Conservation (phyloP, 2,888 invertebrate species). For the Microctonus brassicae region DNA sequence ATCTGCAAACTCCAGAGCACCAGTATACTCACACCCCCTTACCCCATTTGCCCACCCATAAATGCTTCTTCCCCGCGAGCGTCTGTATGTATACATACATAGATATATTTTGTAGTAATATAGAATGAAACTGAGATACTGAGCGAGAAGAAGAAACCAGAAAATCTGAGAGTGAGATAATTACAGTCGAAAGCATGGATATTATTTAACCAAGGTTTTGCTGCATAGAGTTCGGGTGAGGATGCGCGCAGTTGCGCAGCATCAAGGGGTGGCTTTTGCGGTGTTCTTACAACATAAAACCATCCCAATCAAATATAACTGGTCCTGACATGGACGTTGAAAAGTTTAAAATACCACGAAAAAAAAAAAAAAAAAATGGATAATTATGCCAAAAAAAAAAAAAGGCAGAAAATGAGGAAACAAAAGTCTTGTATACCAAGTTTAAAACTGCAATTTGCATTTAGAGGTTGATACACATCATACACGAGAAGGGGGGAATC, state of each 20-base stretch:
- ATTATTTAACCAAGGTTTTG: constrained; percentile 66
- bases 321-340: constrained; percentile 47
- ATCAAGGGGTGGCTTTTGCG: constrained; percentile 48
- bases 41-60: constrained; percentile 36
- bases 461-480: constrained; percentile 35
- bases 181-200: constrained; percentile 66
- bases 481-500: constrained; percentile 1
- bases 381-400: constrained; percentile 19
- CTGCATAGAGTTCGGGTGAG: constrained; percentile 45
- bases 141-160: constrained; percentile 46
- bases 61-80: constrained; percentile 26
- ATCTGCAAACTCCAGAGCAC: constrained; percentile 46
- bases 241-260: constrained; percentile 34
- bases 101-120: constrained; percentile 22
- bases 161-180: constrained; percentile 68
- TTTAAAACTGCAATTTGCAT: constrained; percentile 31
- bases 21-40: constrained; percentile 10
- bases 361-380: constrained; percentile 16
- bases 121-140: neutral
- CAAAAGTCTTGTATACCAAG: constrained; percentile 10
- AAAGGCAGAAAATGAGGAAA: constrained; percentile 11
- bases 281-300: constrained; percentile 55
- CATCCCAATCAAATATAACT: constrained; percentile 64
- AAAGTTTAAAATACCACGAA: constrained; percentile 23
- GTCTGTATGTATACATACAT: neutral